A percentile compares a stretch with the other conserved stretches of the same genome.
These are phyloP conservation scores for Thecocarcelia acutangulata DNA, from an alignment of 2,888 invertebrate genomes.

Conservation along the genomic window DNA sequence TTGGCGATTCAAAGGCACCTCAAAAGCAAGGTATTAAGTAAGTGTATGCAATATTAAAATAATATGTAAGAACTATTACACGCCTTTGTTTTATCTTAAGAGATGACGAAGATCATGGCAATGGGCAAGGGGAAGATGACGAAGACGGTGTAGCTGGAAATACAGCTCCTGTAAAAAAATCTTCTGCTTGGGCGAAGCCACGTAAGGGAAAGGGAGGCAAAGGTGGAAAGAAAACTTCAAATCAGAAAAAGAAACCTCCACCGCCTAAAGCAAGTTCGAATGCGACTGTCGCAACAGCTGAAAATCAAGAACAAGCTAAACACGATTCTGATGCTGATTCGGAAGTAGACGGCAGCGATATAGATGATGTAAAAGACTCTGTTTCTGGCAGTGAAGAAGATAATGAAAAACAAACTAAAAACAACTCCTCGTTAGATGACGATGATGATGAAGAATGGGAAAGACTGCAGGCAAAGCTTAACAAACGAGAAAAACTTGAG, in stretches of 20 bases:
- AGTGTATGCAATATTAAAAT: slow-evolving; percentile 54
- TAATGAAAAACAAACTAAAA: slow-evolving; percentile 84
- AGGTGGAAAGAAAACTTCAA: slow-evolving; percentile 78
- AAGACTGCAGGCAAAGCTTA: slow-evolving; percentile 91
- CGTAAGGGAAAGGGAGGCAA: slow-evolving; percentile 85
- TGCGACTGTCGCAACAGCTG: slow-evolving; percentile 71
- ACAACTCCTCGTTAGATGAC: slow-evolving; percentile 81
- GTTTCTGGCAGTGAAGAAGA: slow-evolving; percentile 84
- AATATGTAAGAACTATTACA: background rate
- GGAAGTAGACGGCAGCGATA: slow-evolving; percentile 82
- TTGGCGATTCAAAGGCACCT: slow-evolving; percentile 88
- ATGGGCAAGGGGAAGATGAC: slow-evolving; percentile 83
- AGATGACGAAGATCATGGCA: slow-evolving; percentile 79
- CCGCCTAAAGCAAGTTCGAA: slow-evolving; percentile 79
- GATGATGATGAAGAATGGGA: slow-evolving; percentile 97
- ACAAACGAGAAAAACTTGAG: slow-evolving; percentile 94
- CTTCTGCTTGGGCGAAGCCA: slow-evolving; percentile 91
- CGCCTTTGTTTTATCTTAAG: slow-evolving; percentile 52
- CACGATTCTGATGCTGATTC: slow-evolving; percentile 81
- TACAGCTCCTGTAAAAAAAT: slow-evolving; percentile 84
- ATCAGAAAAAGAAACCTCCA: slow-evolving; percentile 78
- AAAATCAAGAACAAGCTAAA: slow-evolving; percentile 73
- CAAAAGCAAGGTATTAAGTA: slow-evolving; percentile 85
- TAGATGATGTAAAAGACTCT: slow-evolving; percentile 80
- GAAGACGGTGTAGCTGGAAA: slow-evolving; percentile 77